phyloP scores from a whole-genome alignment of 2,113 vertebrate species.

The Halichoerus grypus region DNA sequence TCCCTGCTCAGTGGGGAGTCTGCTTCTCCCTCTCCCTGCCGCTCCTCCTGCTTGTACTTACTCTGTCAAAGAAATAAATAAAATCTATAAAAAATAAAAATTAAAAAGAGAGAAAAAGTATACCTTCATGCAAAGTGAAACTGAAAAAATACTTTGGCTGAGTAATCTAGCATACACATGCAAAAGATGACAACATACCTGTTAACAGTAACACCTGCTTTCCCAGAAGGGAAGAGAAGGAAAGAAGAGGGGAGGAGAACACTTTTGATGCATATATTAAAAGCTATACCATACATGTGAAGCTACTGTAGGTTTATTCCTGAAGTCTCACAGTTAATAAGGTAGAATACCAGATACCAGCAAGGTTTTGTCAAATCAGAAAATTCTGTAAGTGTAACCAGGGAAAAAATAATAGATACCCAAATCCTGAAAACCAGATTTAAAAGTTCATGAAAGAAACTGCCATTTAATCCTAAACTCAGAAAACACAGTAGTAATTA shows the following conservation, averaged over 20 bases:
- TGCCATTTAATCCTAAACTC: slow-evolving; percentile 64
- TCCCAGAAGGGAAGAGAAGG: neutral
- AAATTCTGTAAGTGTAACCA: slow-evolving; percentile 49
- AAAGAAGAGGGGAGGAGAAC: neutral
- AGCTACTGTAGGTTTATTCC: slow-evolving; percentile 41
- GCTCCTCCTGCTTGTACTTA: neutral
- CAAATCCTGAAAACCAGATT: slow-evolving; percentile 68
- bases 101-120: neutral
- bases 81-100: no score
- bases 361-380: slow-evolving; percentile 64
- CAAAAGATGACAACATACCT: slow-evolving; percentile 12
- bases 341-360: slow-evolving; percentile 47
- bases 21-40: neutral
- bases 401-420: slow-evolving; percentile 51
- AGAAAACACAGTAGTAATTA: slow-evolving; percentile 8
- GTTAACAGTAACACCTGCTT: neutral
- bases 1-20: neutral
- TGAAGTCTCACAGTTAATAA: neutral
- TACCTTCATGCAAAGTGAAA: slow-evolving; percentile 40
- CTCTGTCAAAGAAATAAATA: neutral
- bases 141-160: slow-evolving; percentile 32
- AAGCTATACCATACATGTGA: neutral
- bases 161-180: slow-evolving; percentile 2
- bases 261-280: neutral
- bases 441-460: slow-evolving; percentile 76